Conservation (phyloP, 37 sponge, comb jelly and placozoan genomes). For the Aplysina aerophoba region DNA sequence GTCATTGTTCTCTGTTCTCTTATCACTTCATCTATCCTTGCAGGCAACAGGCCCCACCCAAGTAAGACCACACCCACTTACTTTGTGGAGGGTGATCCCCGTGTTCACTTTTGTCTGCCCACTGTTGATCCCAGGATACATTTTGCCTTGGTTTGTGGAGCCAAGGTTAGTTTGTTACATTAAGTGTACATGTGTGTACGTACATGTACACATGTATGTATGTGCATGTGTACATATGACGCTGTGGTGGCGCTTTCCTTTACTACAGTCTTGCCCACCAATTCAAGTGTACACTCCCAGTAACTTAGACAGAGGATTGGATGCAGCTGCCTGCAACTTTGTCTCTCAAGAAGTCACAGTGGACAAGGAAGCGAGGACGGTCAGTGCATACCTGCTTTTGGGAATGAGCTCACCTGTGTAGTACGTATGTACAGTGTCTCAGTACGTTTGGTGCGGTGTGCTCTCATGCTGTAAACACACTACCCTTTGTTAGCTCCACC, state of each 20-base stretch:
- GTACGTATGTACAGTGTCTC: too few relatives aligned
- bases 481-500: too few relatives aligned
- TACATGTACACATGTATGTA: not conserved
- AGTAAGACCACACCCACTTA: slow-evolving; percentile 10
- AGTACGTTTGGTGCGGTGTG: too few relatives aligned
- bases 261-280: slow-evolving; percentile 82
- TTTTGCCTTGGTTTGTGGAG: slow-evolving; percentile 94
- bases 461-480: too few relatives aligned
- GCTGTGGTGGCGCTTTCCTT: not conserved
- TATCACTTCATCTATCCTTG: not conserved
- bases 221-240: slow-evolving; percentile 11
- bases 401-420: too few relatives aligned
- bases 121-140: slow-evolving; percentile 83
- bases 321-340: slow-evolving; percentile 66
- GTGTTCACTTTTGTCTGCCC: slow-evolving; percentile 38
- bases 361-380: not conserved
- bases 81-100: slow-evolving; percentile 61
- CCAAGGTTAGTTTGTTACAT: slow-evolving; percentile 65
- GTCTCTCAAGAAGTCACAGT: slow-evolving; percentile 75
- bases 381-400: not conserved
- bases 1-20: too few relatives aligned
- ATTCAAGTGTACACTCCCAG: slow-evolving; percentile 80
- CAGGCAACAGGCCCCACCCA: slow-evolving; percentile 85
- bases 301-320: slow-evolving; percentile 71
- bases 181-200: not conserved